phyloP scores from a whole-genome alignment of 1,140 invertebrate genomes.

The Micrasema longulum region DNA sequence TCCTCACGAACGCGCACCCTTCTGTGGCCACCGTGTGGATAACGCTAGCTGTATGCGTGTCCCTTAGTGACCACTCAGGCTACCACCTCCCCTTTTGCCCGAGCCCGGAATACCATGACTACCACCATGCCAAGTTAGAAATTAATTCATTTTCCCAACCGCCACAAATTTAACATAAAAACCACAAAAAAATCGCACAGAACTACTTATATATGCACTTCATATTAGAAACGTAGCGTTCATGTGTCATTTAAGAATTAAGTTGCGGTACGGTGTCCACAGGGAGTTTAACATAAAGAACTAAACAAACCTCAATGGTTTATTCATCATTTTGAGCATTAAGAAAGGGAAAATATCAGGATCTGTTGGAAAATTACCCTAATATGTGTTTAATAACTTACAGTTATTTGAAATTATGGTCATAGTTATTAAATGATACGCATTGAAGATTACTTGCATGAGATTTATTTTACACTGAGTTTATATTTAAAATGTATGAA shows the following conservation, averaged over 20 bases:
- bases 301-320: no score
- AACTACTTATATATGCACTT: neutral
- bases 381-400: no score
- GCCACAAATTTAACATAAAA: neutral
- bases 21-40: constrained; percentile 89
- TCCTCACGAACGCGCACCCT: constrained; percentile 85
- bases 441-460: no score
- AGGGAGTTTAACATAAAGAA: neutral
- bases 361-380: no score
- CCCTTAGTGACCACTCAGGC: constrained; percentile 88
- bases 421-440: no score
- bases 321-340: no score
- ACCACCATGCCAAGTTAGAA: constrained; percentile 87
- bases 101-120: constrained; percentile 92
- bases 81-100: constrained; percentile 91
- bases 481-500: no score
- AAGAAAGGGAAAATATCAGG: no score
- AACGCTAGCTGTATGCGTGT: constrained; percentile 81
- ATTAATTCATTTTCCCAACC: neutral
- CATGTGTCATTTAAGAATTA: no score
- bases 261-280: neutral
- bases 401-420: no score
- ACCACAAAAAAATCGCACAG: neutral
- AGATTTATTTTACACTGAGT: no score
- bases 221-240: neutral